A percentile compares a stretch with the other conserved stretches of the same genome.
Conservation (phyloP, 2,113 vertebrate genomes). For the Garra rufa region DNA sequence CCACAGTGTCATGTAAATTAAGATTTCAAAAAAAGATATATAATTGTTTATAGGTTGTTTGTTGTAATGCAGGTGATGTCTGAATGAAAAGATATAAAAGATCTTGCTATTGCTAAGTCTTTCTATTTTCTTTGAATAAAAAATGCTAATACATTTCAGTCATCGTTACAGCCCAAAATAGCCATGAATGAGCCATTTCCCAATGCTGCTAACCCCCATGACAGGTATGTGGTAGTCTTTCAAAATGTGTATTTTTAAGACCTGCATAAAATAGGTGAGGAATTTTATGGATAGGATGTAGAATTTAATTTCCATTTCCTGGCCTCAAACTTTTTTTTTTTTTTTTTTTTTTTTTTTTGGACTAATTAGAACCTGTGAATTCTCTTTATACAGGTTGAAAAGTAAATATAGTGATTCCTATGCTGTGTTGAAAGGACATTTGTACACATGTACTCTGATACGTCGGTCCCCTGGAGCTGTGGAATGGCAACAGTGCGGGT, state of each 20-base stretch:
- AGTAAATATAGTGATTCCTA: not conserved
- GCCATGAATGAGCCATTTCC: not conserved
- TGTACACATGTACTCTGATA: not conserved
- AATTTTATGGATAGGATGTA: not conserved
- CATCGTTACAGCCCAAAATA: not conserved
- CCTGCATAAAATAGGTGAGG: not conserved
- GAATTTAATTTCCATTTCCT: not conserved
- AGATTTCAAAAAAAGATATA: constrained; percentile 60
- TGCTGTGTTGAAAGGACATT: not conserved
- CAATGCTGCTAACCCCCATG: not conserved
- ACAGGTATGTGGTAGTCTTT: not conserved
- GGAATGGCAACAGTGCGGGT: not conserved
- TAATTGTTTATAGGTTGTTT: constrained; percentile 65
- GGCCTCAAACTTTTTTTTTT: not conserved
- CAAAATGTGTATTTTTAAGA: not conserved
- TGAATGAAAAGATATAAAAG: constrained; percentile 61
- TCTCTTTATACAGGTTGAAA: not conserved
- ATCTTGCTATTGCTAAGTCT: constrained; percentile 33
- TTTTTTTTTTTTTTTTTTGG: not conserved
- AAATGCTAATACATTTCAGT: not conserved
- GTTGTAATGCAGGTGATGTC: constrained; percentile 65
- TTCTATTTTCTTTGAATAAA: constrained; percentile 41
- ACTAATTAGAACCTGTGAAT: not conserved
- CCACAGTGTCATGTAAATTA: constrained; percentile 66
- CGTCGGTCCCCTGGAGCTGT: not conserved